Evolutionary conservation across 2,888 invertebrate genomes (phyloP).

Genomic region (Bursaphelenchus okinawaensis): DNA sequence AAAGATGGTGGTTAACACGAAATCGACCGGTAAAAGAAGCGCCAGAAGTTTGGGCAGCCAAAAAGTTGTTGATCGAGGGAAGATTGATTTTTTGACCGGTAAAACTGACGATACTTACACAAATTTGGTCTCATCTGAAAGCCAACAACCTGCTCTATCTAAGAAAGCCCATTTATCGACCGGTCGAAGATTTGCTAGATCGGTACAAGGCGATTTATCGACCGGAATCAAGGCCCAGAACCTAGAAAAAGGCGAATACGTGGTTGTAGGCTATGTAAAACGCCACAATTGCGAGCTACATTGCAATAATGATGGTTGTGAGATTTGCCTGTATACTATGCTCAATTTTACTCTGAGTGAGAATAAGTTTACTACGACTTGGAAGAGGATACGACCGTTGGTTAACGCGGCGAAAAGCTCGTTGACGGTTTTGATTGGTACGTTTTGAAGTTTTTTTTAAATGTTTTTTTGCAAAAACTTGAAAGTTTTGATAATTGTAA

Average conservation of each 20-base stretch:
- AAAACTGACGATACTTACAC: no score
- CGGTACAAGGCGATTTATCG: background rate
- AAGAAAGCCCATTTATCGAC: no score
- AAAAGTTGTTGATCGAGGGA: no score
- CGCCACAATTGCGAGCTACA: slow-evolving; percentile 38
- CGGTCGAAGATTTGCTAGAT: background rate
- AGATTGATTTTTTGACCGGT: no score
- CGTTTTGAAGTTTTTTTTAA: background rate
- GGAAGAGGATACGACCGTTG: background rate
- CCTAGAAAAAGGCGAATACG: slow-evolving; percentile 32
- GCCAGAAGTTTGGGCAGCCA: no score
- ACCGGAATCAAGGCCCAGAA: slow-evolving; percentile 21
- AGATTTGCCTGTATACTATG: slow-evolving; percentile 27
- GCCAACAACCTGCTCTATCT: no score
- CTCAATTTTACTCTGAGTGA: slow-evolving; percentile 37
- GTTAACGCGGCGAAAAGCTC: background rate
- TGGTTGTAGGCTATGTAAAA: slow-evolving; percentile 36
- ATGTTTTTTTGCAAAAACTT: background rate
- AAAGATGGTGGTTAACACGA: background rate
- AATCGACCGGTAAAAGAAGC: background rate
- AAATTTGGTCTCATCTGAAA: no score
- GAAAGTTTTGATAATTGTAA: background rate
- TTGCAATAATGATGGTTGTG: slow-evolving; percentile 19
- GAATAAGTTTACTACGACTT: slow-evolving; percentile 23
- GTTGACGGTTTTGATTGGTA: background rate